A percentile compares a stretch with the other conserved stretches of the same genome.
Conservation (phyloP, 2,888 invertebrate genomes). For the Drosophila anomalata region DNA sequence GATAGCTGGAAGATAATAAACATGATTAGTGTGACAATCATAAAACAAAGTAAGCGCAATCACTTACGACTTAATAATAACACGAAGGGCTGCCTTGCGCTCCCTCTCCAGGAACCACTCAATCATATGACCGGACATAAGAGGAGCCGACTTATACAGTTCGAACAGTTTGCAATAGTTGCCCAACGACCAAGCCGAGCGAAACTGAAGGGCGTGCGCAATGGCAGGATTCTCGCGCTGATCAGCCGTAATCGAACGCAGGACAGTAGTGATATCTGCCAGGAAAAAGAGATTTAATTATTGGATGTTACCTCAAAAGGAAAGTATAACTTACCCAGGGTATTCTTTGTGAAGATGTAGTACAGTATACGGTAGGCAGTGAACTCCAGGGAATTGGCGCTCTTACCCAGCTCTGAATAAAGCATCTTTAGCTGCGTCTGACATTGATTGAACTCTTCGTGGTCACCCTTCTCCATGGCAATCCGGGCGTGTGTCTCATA, state of each 20-base stretch:
- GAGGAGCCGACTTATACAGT: conserved; percentile 94
- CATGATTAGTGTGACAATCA: neutral
- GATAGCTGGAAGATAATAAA: conserved; percentile 90
- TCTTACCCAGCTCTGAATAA: conserved; percentile 90
- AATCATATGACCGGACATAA: conserved; percentile 98
- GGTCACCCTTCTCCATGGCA: conserved; percentile 98
- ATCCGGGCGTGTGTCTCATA: conserved; percentile 99
- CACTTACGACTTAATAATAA: conserved; percentile 98
- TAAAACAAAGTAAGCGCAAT: accelerated
- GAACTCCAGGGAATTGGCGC: conserved; percentile 93
- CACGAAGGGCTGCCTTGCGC: conserved; percentile 94
- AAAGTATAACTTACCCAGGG: conserved; percentile 89
- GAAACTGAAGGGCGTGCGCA: conserved; percentile 92
- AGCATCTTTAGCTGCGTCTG: conserved; percentile 98
- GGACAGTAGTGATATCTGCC: conserved; percentile 95
- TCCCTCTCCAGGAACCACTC: conserved; percentile 99
- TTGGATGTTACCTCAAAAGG: neutral
- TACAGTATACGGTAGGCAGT: conserved; percentile 98
- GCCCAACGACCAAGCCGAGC: conserved; percentile 96
- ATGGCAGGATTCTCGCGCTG: conserved; percentile 93
- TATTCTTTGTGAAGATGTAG: conserved; percentile 98
- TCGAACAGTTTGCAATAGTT: conserved; percentile 97
- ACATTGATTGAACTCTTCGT: conserved; percentile 99
- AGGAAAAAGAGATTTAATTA: neutral
- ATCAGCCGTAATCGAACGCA: conserved; percentile 90